A percentile compares a stretch with the other conserved stretches of the same genome.
These are phyloP conservation scores for Drosophila elegans DNA, from an alignment of 1,140 invertebrate species.

Conservation along the genomic window DNA sequence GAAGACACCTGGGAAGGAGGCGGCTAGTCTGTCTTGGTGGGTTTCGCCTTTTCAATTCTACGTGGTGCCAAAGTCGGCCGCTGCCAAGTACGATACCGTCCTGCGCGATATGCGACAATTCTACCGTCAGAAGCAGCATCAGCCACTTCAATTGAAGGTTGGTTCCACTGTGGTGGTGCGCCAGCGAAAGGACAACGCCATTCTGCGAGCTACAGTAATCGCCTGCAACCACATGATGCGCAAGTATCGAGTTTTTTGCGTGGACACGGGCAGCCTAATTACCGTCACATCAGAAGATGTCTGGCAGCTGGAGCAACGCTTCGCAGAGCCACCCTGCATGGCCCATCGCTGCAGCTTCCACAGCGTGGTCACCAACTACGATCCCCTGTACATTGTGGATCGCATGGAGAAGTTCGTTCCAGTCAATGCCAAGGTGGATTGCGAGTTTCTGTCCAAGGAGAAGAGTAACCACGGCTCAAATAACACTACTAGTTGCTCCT, in stretches of 20 bases:
- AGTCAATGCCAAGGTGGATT: conserved; percentile 62
- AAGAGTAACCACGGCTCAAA: conserved; percentile 10
- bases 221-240: conserved; percentile 85
- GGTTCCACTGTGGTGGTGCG: conserved; percentile 88
- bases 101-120: conserved; percentile 89
- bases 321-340: conserved; percentile 89
- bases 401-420: conserved; percentile 86
- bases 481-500: conserved; percentile 17
- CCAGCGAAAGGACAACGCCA: conserved; percentile 88
- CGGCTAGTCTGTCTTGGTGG: conserved; percentile 87
- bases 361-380: conserved; percentile 86
- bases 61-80: conserved; percentile 86
- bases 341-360: conserved; percentile 88
- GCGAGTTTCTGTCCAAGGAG: conserved; percentile 66
- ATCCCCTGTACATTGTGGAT: conserved; percentile 86
- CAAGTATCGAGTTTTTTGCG: conserved; percentile 88
- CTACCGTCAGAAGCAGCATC: conserved; percentile 86
- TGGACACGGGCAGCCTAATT: conserved; percentile 91
- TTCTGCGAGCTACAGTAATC: conserved; percentile 89
- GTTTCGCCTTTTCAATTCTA: conserved; percentile 89
- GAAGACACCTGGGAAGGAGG: conserved; percentile 68
- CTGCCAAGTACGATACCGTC: conserved; percentile 87
- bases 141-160: conserved; percentile 83
- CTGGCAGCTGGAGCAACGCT: conserved; percentile 88
- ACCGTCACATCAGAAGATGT: conserved; percentile 87